A percentile compares a stretch with the other conserved stretches of the same genome.
phyloP scores from a whole-genome alignment of 2,113 vertebrate species.

The Ahaetulla prasina region DNA sequence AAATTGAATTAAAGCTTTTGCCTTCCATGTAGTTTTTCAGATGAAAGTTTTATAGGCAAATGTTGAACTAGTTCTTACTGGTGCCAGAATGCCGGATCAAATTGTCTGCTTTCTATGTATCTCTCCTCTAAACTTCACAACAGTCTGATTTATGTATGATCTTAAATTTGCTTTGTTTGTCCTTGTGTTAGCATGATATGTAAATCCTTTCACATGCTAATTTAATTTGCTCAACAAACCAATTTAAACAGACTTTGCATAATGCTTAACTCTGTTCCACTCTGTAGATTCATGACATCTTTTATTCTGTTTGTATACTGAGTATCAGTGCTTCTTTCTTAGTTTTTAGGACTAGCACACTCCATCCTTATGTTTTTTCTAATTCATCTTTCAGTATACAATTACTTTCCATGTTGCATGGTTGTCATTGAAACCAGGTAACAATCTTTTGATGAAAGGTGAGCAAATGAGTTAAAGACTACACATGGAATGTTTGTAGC shows the following conservation, averaged over 20 bases:
- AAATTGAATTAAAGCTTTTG: neutral
- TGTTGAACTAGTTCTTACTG: neutral
- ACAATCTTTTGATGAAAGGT: neutral
- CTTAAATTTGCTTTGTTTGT: neutral
- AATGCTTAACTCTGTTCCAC: neutral
- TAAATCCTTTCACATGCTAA: neutral
- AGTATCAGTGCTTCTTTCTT: neutral
- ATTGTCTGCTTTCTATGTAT: neutral
- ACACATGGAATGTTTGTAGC: too few species aligned
- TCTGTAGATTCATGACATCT: neutral
- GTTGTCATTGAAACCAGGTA: neutral
- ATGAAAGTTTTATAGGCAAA: neutral
- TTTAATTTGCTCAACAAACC: neutral
- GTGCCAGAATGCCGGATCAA: neutral
- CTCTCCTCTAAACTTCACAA: neutral
- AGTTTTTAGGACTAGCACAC: neutral
- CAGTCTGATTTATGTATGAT: neutral
- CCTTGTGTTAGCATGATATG: neutral
- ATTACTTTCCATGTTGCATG: neutral
- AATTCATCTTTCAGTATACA: neutral
- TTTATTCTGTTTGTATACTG: neutral
- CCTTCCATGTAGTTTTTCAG: neutral
- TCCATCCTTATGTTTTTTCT: neutral
- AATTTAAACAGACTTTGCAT: neutral
- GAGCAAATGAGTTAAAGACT: neutral